Evolutionary conservation across 2,797 vertebrate species (phyloP), one percentile per base, ranked within the genome.

Genomic region (Manis pentadactyla): DNA sequence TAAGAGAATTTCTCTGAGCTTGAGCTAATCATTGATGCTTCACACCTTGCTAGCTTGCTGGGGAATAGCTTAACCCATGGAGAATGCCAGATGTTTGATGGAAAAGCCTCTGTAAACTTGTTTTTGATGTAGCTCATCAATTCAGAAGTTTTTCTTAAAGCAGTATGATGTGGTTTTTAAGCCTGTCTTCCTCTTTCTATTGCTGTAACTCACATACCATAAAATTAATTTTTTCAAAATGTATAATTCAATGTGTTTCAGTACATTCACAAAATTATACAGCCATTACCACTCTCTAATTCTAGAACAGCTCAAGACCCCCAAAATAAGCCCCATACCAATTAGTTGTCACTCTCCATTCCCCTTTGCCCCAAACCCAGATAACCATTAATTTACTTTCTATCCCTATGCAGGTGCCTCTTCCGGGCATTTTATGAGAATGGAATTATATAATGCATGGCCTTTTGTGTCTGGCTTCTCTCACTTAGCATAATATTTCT

Each of bases 71-170:
- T 68, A 90, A 81, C 37, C 81, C 51, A 71, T 15, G 27, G 31
- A 85, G 71, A 93, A 90, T 57, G 34, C 42, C 88, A 89, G 78
- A 66, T 64, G n/a, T 66, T 96, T 51, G 23, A 61, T 78, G 15
- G 46, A 87, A 94, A 92, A 77, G 6, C 14, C 39, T 88, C 27
- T 29, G 21, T 75, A 71, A 81, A 59, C 31, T 94, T 94, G 55
- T 17, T 81, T 90, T 83, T 87, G n/a, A 42, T 21, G 37, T 68
- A 74, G 37, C 37, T 96, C 55, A 92, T 89, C 83, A 66, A 86
- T 87, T 93, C 17, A 61, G 34, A 83, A 68, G 19, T 17, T 25
- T 93, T 92, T 84, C 25, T 69, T 59, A 49, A 53, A 90, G 29
- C 3, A 34, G 14, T 13, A 12, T 42, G 19, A 29, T 69, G 29